Evolutionary conservation across 2,888 invertebrate species (phyloP), one percentile per base, ranked within the genome.

Genomic region (Drosophila fungiperda): DNA sequence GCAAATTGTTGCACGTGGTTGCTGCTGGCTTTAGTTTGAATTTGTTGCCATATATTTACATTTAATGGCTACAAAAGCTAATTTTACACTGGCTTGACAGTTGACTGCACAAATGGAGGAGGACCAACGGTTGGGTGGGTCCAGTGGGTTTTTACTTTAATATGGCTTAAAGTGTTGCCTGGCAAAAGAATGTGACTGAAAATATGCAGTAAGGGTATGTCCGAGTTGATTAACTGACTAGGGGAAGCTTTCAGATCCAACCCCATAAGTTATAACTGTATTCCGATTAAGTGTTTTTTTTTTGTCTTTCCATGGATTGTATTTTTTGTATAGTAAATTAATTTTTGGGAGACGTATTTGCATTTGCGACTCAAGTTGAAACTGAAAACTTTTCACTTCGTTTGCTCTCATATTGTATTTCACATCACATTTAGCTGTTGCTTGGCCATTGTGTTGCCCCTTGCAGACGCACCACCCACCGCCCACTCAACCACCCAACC

Each of bases 41-140:
- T 62, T 70, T 68, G 57, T 64, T 55, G 63, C n/a, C 54, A 55
- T 68, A 64, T 74, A 75, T 73, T 71, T 70, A 76, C 49, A 66
- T 71, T 71, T 74, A 78, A 79, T 69, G 72, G 78, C 75, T 79
- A 76, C 77, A 84, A 63, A 68, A 66, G 81, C 87, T 89, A 87
- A 87, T 87, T 88, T 87, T 71, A 68, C 83, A 70, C 76, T 75
- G 75, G 53, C 79, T 80, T 82, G 87, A 84, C 84, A 87, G 84
- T 78, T 76, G 81, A 86, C 86, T 87, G 73, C 72, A 71, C 72
- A 72, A 57, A 23, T 45, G 59, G 35, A 29, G 9, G 35, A 29
- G 8, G 11, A 12, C 17, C 12, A 5, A 4, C 3, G 1, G 15
- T 9, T 1, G 26, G 33, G 36, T 23, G 29, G 35, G n/a, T 17